Evolutionary conservation across 2,888 invertebrate genomes (phyloP), one percentile per base, ranked within the genome.

Genomic region (Oasisia sp.): DNA sequence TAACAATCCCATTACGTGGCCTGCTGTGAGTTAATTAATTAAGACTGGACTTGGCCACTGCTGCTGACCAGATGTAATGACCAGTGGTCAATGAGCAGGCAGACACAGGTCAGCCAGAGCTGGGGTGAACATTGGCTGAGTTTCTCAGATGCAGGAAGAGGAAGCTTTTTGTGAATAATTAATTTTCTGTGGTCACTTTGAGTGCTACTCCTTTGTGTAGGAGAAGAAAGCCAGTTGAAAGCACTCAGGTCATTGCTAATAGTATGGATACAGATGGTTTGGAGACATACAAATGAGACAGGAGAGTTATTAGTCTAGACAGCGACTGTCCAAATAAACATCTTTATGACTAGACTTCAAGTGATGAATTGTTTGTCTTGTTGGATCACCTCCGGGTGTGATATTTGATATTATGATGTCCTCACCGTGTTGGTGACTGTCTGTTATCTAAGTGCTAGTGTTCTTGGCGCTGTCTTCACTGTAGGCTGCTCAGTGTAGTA

Each of bases 21-120:
- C 74, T 74, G 74, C 74, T 74, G 74, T 19, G 74, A 19, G 74
- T 74, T 74, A 74, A 74, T 74, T 74, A 74, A 74, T 74, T 74
- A 74, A 74, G 74, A 74, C n/a, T 74, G 74, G 74, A 19, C 27
- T 27, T 74, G 74, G 74, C 74, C 2, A 27, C 27, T 74, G 74
- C 19, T 7, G 27, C n/a, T 74, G 74, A 74, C 74, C 74, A 74
- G 74, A 74, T 74, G 74, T 74, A 74, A 27, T 74, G 74, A 74
- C 74, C 27, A 74, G 14, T 74, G 74, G 27, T 19, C 27, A 74
- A 7, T 74, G 74, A n/a, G 74, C 74, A 74, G 74, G 3, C 74
- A 74, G 74, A 74, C 19, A n/a, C 27, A 0, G n/a, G 74, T 74
- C 74, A 74, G 19, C 74, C 7, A 74, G 74, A 74, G 27, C n/a